A percentile compares a stretch with the other conserved stretches of the same genome.
Conservation (phyloP, 2,113 vertebrate species). For the Sinocyclocheilus anophthalmus region DNA sequence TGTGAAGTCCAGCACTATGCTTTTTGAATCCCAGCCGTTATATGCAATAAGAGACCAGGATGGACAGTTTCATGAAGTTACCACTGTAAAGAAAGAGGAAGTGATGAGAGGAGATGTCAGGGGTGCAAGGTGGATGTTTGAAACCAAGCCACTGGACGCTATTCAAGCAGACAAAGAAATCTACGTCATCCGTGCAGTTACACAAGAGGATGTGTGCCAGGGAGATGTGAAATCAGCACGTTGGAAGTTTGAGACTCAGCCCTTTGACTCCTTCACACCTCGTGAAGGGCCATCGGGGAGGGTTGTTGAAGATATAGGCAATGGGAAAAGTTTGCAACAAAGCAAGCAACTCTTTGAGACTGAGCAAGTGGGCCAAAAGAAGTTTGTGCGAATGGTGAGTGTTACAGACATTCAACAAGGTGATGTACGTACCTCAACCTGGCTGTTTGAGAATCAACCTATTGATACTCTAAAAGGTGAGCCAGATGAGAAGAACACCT, state of each 20-base stretch:
- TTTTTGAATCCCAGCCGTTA: constrained; percentile 85
- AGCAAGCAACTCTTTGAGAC: constrained; percentile 86
- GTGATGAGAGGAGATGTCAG: constrained; percentile 82
- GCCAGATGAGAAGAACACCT: constrained; percentile 67
- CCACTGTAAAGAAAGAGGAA: constrained; percentile 88
- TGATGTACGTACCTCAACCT: constrained; percentile 89
- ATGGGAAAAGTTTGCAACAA: constrained; percentile 78
- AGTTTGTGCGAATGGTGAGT: constrained; percentile 86
- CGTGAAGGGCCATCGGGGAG: constrained; percentile 67
- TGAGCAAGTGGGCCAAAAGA: constrained; percentile 74
- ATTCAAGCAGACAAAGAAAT: constrained; percentile 85
- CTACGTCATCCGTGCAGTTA: constrained; percentile 88
- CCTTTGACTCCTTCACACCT: constrained; percentile 78
- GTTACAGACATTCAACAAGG: constrained; percentile 87
- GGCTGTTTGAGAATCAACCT: constrained; percentile 91
- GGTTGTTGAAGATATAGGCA: constrained; percentile 78
- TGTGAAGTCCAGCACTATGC: constrained; percentile 85
- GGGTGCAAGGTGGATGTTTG: constrained; percentile 89
- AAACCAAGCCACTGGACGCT: constrained; percentile 84
- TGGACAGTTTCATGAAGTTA: constrained; percentile 86
- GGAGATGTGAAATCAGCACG: constrained; percentile 86
- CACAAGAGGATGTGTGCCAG: constrained; percentile 86
- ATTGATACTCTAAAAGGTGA: constrained; percentile 80
- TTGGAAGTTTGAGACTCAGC: constrained; percentile 92
- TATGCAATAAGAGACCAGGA: constrained; percentile 89